Conservation (phyloP, 2,797 vertebrate species). For the Arremon aurantiirostris region DNA sequence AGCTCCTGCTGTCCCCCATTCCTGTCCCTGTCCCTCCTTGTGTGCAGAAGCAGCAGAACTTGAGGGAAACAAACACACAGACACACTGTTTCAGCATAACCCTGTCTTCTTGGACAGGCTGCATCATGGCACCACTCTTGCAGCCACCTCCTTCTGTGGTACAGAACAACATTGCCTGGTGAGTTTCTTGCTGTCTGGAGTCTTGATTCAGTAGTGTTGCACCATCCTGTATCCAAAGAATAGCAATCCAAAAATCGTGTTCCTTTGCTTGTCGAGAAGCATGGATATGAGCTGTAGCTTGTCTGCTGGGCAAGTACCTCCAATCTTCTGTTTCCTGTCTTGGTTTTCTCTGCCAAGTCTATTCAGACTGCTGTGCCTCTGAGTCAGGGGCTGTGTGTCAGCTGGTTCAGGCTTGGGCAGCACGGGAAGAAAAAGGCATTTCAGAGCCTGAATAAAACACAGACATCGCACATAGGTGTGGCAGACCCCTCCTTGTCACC, state of each 20-base stretch:
- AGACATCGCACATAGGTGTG: not conserved
- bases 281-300: not conserved
- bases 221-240: not conserved
- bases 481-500: not conserved
- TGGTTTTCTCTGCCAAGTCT: not conserved
- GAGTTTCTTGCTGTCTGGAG: not conserved
- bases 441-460: not conserved
- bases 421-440: not conserved
- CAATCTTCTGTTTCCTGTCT: not conserved
- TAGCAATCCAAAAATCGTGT: not conserved
- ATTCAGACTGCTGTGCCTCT: not conserved
- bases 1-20: not conserved
- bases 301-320: not conserved
- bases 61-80: not conserved
- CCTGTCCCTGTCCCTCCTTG: rapidly evolving
- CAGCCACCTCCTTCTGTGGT: not conserved
- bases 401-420: not conserved
- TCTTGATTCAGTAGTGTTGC: not conserved
- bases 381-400: not conserved
- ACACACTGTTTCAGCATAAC: rapidly evolving
- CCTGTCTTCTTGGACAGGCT: not conserved
- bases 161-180: rapidly evolving
- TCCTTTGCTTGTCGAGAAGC: not conserved
- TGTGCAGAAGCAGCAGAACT: not conserved
- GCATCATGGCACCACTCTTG: not conserved